These are phyloP conservation scores for Montipora efflorescens DNA, from an alignment of 64 coral and sea anemone genomes.

Conservation along the genomic window DNA sequence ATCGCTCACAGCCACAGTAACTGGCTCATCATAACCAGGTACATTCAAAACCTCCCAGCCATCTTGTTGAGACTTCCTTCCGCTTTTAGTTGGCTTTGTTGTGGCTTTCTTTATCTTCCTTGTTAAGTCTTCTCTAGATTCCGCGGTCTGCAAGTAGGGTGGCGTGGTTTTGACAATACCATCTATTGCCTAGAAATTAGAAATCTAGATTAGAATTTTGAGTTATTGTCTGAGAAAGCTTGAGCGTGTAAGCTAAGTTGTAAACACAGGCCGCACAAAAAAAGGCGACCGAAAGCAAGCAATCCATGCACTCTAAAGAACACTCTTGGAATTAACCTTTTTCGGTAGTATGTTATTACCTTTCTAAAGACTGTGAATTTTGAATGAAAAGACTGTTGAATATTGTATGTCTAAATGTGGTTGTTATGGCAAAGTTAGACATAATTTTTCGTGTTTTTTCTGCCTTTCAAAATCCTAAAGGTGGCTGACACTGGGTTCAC, in stretches of 20 bases:
- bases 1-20: neutral
- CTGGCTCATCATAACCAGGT: neutral
- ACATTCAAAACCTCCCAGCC: neutral
- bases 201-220: neutral
- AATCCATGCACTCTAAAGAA: too few species aligned
- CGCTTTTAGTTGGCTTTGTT: neutral
- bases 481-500: too few species aligned
- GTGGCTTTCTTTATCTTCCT: constrained; percentile 3
- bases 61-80: neutral
- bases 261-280: too few species aligned
- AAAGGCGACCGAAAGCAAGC: too few species aligned
- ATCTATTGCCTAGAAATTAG: constrained; percentile 3
- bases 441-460: too few species aligned
- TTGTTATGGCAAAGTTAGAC: too few species aligned
- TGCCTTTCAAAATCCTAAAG: too few species aligned
- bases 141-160: neutral
- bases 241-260: neutral
- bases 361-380: too few species aligned
- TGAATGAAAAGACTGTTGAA: too few species aligned
- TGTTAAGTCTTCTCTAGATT: neutral
- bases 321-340: too few species aligned
- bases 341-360: too few species aligned
- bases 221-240: neutral
- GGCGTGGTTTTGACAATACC: neutral
- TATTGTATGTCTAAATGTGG: too few species aligned